Evolutionary conservation across 2,797 vertebrate genomes (phyloP), one percentile per base, ranked within the genome.

Genomic region (Acipenser ruthenus): DNA sequence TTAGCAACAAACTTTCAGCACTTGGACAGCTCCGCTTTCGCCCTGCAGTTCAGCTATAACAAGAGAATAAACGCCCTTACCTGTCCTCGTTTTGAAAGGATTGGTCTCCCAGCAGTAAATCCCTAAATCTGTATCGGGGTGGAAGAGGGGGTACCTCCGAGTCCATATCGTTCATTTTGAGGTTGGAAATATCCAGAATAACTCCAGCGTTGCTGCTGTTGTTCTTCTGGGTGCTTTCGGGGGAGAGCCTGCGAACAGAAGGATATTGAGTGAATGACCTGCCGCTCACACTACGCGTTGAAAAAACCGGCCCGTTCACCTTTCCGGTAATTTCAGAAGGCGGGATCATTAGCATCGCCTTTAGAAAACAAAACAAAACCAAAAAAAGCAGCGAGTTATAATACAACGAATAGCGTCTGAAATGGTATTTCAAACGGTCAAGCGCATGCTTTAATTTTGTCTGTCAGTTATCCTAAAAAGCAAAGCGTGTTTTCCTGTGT

Each of bases 41-140:
- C 4, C 3, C 4, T 5, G 37, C 37, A 0, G 37, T 37, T 37
- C 37, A 37, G 37, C 53, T 55, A 1, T 10, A 55, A 55, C 9
- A 55, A 49, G 23, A 8, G 12, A 10, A 55, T 12, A 8, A 2
- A 59, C 37, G 10, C 0, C 49, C 79, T 79, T 89, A 98, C 95
- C 95, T 93, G 91, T 98, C 95, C 65, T 97, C 94, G 73, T 89
- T 95, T 82, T 90, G 93, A 83, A 93, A 93, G 6, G 89, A 88
- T 81, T 93, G 95, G 78, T 98, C 95, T n/a, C 95, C 95, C 68
- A 97, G 83, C 72, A 97, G 90, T 78, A 98, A 79, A 78, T 98
- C 95, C 72, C 95, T 90, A 85, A 98, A 95, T 69, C 95, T 93
- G 83, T 96, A 97, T 9, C 95, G 90, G 18, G 95, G 95, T 0